These are phyloP conservation scores for Muntiacus muntjak DNA, from an alignment of 2,113 vertebrate genomes.

Conservation along the genomic window DNA sequence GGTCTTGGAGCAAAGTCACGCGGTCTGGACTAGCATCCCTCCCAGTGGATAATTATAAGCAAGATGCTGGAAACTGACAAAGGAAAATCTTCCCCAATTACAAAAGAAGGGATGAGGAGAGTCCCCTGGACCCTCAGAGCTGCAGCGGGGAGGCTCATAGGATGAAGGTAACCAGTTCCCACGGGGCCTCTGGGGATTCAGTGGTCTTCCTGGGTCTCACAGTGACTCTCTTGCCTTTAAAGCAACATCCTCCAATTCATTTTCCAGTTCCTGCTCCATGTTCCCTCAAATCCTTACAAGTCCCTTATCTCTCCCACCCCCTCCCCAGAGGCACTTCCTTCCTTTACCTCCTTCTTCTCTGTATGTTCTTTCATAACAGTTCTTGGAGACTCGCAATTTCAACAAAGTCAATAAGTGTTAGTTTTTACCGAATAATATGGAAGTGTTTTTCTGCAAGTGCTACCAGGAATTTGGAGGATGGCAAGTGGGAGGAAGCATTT, in stretches of 20 bases:
- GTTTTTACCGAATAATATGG: neutral
- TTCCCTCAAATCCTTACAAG: no score
- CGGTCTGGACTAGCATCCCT: neutral
- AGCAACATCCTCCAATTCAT: neutral
- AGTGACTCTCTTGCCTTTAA: neutral
- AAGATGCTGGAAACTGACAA: neutral
- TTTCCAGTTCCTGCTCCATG: neutral
- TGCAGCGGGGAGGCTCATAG: neutral
- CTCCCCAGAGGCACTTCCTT: neutral
- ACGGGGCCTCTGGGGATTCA: rapidly evolving
- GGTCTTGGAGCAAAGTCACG: neutral
- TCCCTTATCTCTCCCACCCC: neutral
- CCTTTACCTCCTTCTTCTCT: neutral
- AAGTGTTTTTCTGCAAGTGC: neutral
- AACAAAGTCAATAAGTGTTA: neutral
- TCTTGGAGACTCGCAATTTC: neutral
- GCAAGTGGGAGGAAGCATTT: neutral
- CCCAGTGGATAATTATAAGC: no score
- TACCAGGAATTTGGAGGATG: neutral
- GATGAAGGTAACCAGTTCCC: neutral
- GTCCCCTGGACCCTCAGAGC: neutral
- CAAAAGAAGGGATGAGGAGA: neutral
- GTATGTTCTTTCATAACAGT: neutral
- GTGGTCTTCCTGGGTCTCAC: neutral
- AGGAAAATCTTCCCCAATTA: neutral